phyloP scores from a whole-genome alignment of 2,797 vertebrate species.

The Benthosema pterotum region DNA sequence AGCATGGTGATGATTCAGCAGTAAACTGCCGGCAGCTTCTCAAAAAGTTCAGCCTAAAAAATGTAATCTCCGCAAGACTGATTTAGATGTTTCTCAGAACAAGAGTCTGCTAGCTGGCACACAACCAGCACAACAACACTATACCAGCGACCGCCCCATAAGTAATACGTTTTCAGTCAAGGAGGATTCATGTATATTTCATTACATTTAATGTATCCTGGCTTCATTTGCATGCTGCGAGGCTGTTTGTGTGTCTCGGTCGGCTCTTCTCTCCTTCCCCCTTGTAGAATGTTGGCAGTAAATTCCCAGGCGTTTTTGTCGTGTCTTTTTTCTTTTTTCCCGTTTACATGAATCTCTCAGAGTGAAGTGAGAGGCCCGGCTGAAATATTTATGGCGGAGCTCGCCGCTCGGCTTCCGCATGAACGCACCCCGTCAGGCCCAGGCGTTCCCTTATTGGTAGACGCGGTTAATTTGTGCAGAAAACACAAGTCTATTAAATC shows the following conservation, averaged over 20 bases:
- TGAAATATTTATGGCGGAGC: conserved; percentile 67
- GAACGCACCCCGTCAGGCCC: conserved; percentile 44
- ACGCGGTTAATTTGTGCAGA: conserved; percentile 60
- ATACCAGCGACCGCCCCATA: background rate
- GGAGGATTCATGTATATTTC: conserved; percentile 26
- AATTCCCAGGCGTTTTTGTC: conserved; percentile 33
- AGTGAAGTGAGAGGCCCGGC: conserved; percentile 18
- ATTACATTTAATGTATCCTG: conserved; percentile 32
- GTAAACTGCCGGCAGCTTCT: no score
- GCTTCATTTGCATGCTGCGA: conserved; percentile 45
- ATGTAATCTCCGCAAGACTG: no score
- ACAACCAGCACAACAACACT: background rate
- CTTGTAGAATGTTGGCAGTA: no score
- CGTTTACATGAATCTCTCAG: conserved; percentile 20
- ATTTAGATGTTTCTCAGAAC: background rate
- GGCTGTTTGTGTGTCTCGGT: conserved; percentile 7
- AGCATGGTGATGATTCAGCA: no score
- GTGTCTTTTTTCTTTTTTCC: no score
- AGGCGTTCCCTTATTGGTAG: conserved; percentile 4
- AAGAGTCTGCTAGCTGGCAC: background rate
- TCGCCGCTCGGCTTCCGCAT: conserved; percentile 45
- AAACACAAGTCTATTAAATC: conserved; percentile 67
- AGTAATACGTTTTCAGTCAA: conserved; percentile 17
- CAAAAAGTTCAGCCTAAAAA: no score
- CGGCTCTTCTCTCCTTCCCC: no score